Evolutionary conservation across 2,797 vertebrate species (phyloP).

Genomic region (Nannoperca australis): DNA sequence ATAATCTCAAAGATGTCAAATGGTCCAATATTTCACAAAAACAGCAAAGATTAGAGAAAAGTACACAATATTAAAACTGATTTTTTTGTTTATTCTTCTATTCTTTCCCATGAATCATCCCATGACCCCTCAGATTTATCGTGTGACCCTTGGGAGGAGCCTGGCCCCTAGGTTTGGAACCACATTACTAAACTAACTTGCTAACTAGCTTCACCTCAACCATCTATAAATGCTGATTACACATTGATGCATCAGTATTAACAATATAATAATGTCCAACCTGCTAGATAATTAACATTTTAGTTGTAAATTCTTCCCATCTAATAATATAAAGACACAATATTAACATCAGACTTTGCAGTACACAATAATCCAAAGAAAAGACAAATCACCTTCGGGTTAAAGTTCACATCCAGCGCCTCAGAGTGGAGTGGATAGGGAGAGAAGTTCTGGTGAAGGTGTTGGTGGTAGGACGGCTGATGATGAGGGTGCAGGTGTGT

Average conservation of each 20-base stretch:
- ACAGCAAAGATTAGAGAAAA: neutral
- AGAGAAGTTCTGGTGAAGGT: conserved; percentile 71
- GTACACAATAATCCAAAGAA: neutral
- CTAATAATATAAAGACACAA: neutral
- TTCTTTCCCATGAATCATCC: neutral
- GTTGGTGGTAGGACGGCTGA: conserved; percentile 65
- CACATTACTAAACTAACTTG: neutral
- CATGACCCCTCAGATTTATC: neutral
- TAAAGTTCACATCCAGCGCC: conserved; percentile 94
- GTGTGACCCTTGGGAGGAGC: neutral
- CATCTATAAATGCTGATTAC: neutral
- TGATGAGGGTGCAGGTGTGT: conserved; percentile 73
- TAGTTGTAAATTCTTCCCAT: neutral
- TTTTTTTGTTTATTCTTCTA: neutral
- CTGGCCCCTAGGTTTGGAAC: neutral
- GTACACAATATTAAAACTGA: neutral
- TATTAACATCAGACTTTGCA: neutral
- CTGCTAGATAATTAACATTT: neutral
- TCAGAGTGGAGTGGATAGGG: conserved; percentile 71
- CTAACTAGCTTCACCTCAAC: neutral
- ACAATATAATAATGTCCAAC: neutral
- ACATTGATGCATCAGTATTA: conserved; percentile 2
- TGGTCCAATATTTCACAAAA: neutral
- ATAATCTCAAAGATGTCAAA: neutral
- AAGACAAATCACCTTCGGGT: conserved; percentile 84